Conservation (phyloP, 2,888 invertebrate species). For the Dorcus hopei region DNA sequence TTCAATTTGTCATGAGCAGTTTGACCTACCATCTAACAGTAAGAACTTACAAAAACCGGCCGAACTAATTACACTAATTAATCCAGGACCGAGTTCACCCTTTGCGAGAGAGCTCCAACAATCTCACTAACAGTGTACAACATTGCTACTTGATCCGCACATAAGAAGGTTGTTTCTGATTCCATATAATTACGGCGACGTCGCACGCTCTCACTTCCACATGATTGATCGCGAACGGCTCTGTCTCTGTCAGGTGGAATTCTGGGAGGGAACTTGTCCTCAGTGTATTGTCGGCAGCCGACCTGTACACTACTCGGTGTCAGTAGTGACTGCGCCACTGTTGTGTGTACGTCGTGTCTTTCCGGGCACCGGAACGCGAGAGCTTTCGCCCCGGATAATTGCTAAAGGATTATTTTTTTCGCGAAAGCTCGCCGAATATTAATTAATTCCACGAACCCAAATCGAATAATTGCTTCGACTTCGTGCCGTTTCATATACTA, state of each 20-base stretch:
- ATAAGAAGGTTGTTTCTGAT: slow-evolving; percentile 49
- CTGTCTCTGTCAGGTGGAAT: slow-evolving; percentile 37
- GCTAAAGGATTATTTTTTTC: slow-evolving; percentile 7
- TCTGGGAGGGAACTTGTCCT: slow-evolving; percentile 45
- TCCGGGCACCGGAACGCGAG: slow-evolving; percentile 19
- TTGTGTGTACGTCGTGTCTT: slow-evolving; percentile 19
- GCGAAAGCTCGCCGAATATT: slow-evolving; percentile 4
- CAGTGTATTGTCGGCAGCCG: slow-evolving; percentile 46
- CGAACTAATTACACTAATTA: slow-evolving; percentile 46
- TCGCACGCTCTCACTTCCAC: slow-evolving; percentile 31
- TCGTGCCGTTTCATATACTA: too few species aligned
- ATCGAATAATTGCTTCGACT: too few species aligned
- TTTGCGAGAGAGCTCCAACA: slow-evolving; percentile 40
- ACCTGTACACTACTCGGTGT: slow-evolving; percentile 37
- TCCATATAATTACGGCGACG: slow-evolving; percentile 46
- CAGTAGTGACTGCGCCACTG: slow-evolving; percentile 25
- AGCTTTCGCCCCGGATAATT: slow-evolving; percentile 11
- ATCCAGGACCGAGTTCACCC: slow-evolving; percentile 41
- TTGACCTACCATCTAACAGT: not conserved
- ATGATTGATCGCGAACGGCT: slow-evolving; percentile 27
- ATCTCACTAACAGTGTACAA: slow-evolving; percentile 45
- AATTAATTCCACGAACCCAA: too few species aligned
- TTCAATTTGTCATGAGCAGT: slow-evolving; percentile 17
- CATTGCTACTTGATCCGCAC: slow-evolving; percentile 47
- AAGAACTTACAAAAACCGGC: slow-evolving; percentile 27